Percentiles rank a stretch among this genome's conserved stretches.
Evolutionary conservation across 2,113 vertebrate genomes (phyloP).

Genomic region (Redunca redunca): DNA sequence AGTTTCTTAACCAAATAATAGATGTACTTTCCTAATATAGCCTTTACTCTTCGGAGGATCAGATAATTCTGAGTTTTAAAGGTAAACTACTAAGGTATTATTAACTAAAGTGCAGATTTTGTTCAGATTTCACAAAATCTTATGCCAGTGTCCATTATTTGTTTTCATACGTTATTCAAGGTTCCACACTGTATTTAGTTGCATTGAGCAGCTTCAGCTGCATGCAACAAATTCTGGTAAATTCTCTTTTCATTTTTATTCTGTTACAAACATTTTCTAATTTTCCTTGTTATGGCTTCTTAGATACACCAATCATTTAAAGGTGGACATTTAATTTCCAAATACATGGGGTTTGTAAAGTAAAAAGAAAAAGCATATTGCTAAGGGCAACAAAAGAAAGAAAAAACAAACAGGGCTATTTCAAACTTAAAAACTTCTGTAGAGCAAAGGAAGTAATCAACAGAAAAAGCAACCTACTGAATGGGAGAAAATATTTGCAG

Average conservation of each 20-base stretch:
- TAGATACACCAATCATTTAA: background rate
- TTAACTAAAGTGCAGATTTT: background rate
- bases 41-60: conserved; percentile 30
- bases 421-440: background rate
- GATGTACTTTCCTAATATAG: conserved; percentile 36
- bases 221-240: background rate
- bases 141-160: background rate
- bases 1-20: conserved; percentile 40
- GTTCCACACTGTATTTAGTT: background rate
- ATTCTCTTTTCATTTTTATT: background rate
- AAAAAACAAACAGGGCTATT: conserved; percentile 9
- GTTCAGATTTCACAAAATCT: background rate
- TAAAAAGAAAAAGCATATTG: conserved; percentile 29
- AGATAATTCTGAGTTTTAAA: conserved; percentile 48
- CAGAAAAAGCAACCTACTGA: background rate
- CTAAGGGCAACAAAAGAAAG: conserved; percentile 29
- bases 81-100: conserved; percentile 1
- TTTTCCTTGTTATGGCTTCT: background rate
- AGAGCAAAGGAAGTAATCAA: background rate
- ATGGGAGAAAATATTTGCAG: background rate
- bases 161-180: background rate
- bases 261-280: background rate
- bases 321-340: background rate
- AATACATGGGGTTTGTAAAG: background rate
- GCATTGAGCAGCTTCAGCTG: background rate